phyloP scores from a whole-genome alignment of 2,888 invertebrate species.

The Lasioglossum figueresi region DNA sequence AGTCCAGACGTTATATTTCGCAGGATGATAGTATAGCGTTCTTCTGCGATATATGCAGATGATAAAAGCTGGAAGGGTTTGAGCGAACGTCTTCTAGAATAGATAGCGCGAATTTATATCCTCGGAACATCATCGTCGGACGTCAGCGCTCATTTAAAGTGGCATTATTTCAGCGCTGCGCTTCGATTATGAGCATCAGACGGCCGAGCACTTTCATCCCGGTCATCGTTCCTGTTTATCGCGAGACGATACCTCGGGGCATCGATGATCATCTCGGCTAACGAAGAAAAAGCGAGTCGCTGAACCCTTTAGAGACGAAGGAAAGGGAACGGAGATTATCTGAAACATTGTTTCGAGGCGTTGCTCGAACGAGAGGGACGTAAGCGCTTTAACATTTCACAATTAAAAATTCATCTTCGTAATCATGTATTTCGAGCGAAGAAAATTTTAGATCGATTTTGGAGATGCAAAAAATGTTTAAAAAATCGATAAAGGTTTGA shows the following conservation, averaged over 20 bases:
- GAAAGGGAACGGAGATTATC: background rate
- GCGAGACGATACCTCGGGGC: constrained; percentile 47
- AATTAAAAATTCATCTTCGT: too few relatives aligned
- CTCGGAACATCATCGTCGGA: constrained; percentile 14
- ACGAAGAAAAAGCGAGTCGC: constrained; percentile 21
- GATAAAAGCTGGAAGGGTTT: background rate
- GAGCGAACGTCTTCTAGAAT: background rate
- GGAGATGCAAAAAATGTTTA: background rate
- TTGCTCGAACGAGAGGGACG: background rate
- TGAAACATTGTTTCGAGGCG: background rate
- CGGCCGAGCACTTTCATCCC: constrained; percentile 39
- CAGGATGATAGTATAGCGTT: background rate
- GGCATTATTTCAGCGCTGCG: constrained; percentile 29
- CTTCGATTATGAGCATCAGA: constrained; percentile 37
- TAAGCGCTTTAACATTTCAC: background rate
- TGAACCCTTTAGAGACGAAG: background rate
- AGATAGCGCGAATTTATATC: constrained; percentile 13
- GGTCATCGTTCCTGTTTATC: constrained; percentile 59
- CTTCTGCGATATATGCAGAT: background rate
- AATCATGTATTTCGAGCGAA: too few relatives aligned
- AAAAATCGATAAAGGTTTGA: too few relatives aligned
- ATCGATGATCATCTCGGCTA: constrained; percentile 42
- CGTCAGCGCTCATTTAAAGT: constrained; percentile 19
- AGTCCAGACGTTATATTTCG: background rate
- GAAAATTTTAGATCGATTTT: too few relatives aligned